phyloP scores from a whole-genome alignment of 2,797 vertebrate genomes.

The Merluccius polli region DNA sequence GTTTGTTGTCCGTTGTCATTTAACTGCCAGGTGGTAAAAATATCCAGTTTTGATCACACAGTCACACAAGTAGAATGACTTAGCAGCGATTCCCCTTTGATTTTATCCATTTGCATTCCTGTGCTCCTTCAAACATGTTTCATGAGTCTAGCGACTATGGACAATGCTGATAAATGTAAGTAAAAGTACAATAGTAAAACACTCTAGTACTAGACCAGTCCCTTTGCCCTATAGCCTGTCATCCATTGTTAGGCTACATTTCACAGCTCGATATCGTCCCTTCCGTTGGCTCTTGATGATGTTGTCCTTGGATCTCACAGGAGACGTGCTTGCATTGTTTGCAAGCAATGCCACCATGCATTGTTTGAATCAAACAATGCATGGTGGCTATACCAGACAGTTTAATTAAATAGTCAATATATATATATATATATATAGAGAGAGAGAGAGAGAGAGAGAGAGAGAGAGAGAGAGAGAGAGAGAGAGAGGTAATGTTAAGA shows the following conservation, averaged over 20 bases:
- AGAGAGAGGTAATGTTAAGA: not conserved
- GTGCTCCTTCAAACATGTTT: slow-evolving; percentile 46
- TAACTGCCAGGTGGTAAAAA: slow-evolving; percentile 46
- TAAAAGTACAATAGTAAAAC: slow-evolving; percentile 33
- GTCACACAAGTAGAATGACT: slow-evolving; percentile 32
- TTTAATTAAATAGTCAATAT: slow-evolving; percentile 67
- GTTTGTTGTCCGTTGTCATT: slow-evolving; percentile 50
- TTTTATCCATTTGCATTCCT: slow-evolving; percentile 58
- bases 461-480: too few species aligned
- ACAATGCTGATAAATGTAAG: slow-evolving; percentile 35
- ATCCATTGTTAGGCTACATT: slow-evolving; percentile 31
- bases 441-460: not conserved
- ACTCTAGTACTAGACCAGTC: slow-evolving; percentile 20
- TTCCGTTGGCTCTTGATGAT: slow-evolving; percentile 46
- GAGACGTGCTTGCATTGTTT: slow-evolving; percentile 55
- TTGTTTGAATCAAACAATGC: slow-evolving; percentile 59
- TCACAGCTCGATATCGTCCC: slow-evolving; percentile 22
- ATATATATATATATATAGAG: slow-evolving; percentile 14
- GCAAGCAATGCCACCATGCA: too few species aligned
- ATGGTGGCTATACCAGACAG: slow-evolving; percentile 48
- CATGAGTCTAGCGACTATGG: slow-evolving; percentile 38
- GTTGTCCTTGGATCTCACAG: slow-evolving; percentile 65
- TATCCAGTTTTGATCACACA: slow-evolving; percentile 53
- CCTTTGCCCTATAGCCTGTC: slow-evolving; percentile 22
- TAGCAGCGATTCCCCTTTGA: slow-evolving; percentile 57